Evolutionary conservation across 2,113 vertebrate species (phyloP).

Genomic region (Shinisaurus crocodilurus): DNA sequence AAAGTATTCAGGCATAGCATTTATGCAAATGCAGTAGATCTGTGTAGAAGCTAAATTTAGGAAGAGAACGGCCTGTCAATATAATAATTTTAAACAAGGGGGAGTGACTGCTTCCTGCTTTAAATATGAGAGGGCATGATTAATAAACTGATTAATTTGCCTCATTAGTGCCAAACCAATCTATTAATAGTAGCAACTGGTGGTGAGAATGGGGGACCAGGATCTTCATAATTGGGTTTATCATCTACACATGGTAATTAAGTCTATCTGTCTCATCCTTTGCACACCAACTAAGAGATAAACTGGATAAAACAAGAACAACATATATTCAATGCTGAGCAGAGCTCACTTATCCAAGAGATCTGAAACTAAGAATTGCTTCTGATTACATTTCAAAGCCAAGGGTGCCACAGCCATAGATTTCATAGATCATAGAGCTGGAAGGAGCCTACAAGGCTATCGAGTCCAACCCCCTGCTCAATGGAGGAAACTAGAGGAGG

Average conservation of each 20-base stretch:
- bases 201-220: constrained; percentile 27
- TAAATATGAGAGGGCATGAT: constrained; percentile 28
- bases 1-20: constrained; percentile 44
- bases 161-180: constrained; percentile 20
- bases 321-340: constrained; percentile 1
- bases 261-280: constrained; percentile 22
- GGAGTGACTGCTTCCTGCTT: constrained; percentile 20
- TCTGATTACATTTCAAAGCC: constrained; percentile 6
- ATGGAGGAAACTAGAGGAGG: too few species aligned
- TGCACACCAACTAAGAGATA: constrained; percentile 23
- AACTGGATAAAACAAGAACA: neutral
- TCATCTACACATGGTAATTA: constrained; percentile 27
- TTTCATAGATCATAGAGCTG: neutral
- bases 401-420: neutral
- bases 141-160: constrained; percentile 37
- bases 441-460: too few species aligned
- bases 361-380: neutral
- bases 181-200: constrained; percentile 35
- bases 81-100: constrained; percentile 13
- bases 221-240: constrained; percentile 35
- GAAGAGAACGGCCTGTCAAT: neutral
- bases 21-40: constrained; percentile 44
- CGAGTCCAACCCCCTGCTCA: too few species aligned
- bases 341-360: neutral
- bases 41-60: constrained; percentile 17